Conservation (phyloP, 2,797 vertebrate genomes). For the Lacerta viridis region DNA sequence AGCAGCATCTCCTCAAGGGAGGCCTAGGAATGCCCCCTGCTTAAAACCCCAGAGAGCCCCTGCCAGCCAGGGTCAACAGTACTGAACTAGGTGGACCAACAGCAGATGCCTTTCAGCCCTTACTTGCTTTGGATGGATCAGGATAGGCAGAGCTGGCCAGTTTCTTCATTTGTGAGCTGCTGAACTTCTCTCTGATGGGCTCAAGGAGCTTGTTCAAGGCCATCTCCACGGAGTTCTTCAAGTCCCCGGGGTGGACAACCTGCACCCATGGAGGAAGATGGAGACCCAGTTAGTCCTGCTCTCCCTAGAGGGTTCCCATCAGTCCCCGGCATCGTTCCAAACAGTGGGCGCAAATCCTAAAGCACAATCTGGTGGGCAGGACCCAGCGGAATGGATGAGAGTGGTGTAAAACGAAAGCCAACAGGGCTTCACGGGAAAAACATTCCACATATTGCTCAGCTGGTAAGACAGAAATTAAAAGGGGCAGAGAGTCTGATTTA, state of each 20-base stretch:
- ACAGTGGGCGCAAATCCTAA: background rate
- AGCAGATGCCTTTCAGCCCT: conserved; percentile 52
- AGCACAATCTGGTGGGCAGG: no score
- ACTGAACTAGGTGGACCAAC: background rate
- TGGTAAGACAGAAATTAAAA: background rate
- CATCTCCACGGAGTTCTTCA: conserved; percentile 94
- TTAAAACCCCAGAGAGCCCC: no score
- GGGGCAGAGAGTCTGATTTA: background rate
- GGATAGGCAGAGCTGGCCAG: conserved; percentile 89
- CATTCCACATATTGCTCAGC: background rate
- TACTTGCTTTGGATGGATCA: conserved; percentile 88
- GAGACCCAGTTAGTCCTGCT: background rate
- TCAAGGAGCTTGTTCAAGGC: conserved; percentile 92
- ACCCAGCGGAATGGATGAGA: no score
- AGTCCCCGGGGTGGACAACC: conserved; percentile 94
- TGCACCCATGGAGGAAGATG: conserved; percentile 59
- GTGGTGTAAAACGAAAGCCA: no score
- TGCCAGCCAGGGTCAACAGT: no score
- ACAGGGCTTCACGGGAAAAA: background rate
- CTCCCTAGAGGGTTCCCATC: background rate
- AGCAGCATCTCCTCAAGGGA: no score
- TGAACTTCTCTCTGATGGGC: conserved; percentile 96
- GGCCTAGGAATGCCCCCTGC: no score
- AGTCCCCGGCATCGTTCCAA: background rate
- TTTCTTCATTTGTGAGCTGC: conserved; percentile 89